Evolutionary conservation across 1,140 invertebrate species (phyloP).

Genomic region (Diachasma alloeum): DNA sequence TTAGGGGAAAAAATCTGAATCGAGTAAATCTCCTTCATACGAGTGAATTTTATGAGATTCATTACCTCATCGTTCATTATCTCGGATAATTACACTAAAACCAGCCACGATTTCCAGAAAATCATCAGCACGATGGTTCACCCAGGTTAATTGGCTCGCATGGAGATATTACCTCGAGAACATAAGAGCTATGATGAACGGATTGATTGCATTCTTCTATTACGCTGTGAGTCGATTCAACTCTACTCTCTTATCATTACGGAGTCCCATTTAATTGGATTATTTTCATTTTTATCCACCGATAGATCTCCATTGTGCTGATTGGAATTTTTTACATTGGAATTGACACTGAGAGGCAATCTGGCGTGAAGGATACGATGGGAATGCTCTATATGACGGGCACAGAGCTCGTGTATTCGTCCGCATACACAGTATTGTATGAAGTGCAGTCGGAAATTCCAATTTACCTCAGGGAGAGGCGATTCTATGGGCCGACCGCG

Average conservation of each 20-base stretch:
- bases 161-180: conserved; percentile 37
- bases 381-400: conserved; percentile 41
- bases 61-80: not conserved
- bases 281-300: conserved; percentile 1
- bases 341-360: conserved; percentile 32
- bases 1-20: no score
- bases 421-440: conserved; percentile 39
- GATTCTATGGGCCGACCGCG: conserved; percentile 34
- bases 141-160: conserved; percentile 39
- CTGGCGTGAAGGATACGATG: conserved; percentile 39
- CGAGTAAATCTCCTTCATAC: no score
- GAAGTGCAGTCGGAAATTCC: conserved; percentile 37
- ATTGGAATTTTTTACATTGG: conserved; percentile 37
- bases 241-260: not conserved
- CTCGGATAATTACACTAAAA: not conserved
- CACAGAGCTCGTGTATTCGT: conserved; percentile 40
- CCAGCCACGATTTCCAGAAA: not conserved
- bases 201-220: conserved; percentile 35
- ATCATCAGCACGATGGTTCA: conserved; percentile 11
- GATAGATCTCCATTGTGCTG: conserved; percentile 36
- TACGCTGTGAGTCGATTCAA: conserved; percentile 31
- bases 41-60: not conserved
- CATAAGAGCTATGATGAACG: conserved; percentile 28
- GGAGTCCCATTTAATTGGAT: not conserved
- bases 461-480: conserved; percentile 37